A percentile compares a stretch with the other conserved stretches of the same genome.
Conservation (phyloP, 2,113 vertebrate species). For the Hemibagrus wyckioides region DNA sequence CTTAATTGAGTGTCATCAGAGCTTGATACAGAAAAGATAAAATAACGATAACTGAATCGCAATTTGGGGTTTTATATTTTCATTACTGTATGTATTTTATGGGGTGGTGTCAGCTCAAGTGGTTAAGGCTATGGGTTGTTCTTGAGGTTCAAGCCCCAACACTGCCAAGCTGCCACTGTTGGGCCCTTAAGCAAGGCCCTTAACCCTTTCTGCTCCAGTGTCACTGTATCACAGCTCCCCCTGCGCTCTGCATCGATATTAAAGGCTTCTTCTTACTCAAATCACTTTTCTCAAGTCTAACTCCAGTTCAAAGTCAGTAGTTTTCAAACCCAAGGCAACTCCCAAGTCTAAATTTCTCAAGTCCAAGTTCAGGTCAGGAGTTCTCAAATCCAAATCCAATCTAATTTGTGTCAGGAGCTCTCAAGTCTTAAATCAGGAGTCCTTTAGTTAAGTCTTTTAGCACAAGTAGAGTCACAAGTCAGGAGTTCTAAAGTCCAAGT, state of each 20-base stretch:
- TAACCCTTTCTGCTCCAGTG: too few species aligned
- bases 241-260: too few species aligned
- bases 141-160: too few species aligned
- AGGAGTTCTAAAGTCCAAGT: not conserved
- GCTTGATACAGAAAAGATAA: not conserved
- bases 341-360: not conserved
- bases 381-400: not conserved
- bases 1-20: not conserved
- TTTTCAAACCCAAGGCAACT: not conserved
- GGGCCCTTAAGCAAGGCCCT: too few species aligned
- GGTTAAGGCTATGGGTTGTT: too few species aligned
- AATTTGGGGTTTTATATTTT: not conserved
- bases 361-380: not conserved
- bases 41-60: not conserved
- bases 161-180: too few species aligned
- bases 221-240: too few species aligned
- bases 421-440: not conserved
- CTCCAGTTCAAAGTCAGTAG: not conserved
- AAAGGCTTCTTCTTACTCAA: too few species aligned
- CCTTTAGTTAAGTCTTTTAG: not conserved
- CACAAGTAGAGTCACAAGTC: not conserved
- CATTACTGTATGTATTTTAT: not conserved
- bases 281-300: not conserved
- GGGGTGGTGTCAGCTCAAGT: too few species aligned
- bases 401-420: not conserved